phyloP scores from a whole-genome alignment of 2,888 invertebrate species.

The Platypus cylindrus region DNA sequence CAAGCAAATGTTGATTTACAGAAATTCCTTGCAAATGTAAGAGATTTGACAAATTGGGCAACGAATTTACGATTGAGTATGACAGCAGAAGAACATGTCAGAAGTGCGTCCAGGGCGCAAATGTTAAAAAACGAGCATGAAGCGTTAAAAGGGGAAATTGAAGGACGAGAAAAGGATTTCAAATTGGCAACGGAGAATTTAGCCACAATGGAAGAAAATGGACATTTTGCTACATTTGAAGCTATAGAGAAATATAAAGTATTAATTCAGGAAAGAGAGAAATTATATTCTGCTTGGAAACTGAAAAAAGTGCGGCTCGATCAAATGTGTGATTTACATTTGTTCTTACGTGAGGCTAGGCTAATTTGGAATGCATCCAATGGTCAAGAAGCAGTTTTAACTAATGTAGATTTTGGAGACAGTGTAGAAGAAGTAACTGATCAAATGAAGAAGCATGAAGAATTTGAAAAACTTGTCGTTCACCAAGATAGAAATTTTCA shows the following conservation, averaged over 20 bases:
- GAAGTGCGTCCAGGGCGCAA: conserved; percentile 73
- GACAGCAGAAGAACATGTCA: conserved; percentile 66
- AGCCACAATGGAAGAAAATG: conserved; percentile 67
- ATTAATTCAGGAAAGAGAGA: conserved; percentile 64
- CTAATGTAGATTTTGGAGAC: conserved; percentile 54
- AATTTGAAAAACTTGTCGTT: conserved; percentile 80
- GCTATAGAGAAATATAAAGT: conserved; percentile 68
- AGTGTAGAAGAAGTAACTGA: conserved; percentile 83
- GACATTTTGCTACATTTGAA: conserved; percentile 69
- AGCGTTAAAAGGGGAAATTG: conserved; percentile 71
- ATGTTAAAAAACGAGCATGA: conserved; percentile 72
- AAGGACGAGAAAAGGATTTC: conserved; percentile 76
- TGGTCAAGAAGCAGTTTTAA: conserved; percentile 71
- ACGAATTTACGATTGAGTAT: conserved; percentile 63
- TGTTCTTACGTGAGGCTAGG: conserved; percentile 88
- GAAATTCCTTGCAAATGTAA: conserved; percentile 68
- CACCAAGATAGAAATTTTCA: conserved; percentile 82
- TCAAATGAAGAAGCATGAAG: conserved; percentile 85
- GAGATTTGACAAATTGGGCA: conserved; percentile 86
- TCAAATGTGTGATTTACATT: conserved; percentile 85
- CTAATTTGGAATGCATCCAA: conserved; percentile 80
- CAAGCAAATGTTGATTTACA: conserved; percentile 83
- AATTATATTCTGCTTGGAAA: conserved; percentile 76
- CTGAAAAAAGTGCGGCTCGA: conserved; percentile 78
- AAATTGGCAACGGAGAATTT: conserved; percentile 61